These are phyloP conservation scores for Uropetala carovei DNA, from an alignment of 2,888 invertebrate genomes.

Conservation along the genomic window DNA sequence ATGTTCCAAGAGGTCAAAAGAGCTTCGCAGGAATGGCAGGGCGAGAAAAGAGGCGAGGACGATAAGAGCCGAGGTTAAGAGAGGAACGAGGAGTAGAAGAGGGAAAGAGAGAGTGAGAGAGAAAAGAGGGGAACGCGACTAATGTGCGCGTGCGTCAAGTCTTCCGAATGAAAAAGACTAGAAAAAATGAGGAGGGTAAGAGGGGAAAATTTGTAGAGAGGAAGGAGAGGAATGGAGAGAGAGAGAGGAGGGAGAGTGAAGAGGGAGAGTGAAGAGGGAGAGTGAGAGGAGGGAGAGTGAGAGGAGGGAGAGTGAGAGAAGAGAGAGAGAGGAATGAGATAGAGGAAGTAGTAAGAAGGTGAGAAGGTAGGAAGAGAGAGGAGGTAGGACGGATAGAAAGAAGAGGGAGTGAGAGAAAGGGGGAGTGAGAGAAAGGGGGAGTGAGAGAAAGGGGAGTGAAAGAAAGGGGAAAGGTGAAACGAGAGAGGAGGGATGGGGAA, in stretches of 20 bases:
- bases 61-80: not conserved
- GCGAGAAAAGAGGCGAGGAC: not conserved
- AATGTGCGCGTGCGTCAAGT: not conserved
- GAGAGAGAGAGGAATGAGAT: no score
- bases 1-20: slow-evolving; percentile 24
- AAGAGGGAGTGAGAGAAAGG: no score
- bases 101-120: not conserved
- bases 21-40: not conserved
- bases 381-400: no score
- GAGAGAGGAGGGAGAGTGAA: no score
- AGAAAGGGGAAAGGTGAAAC: no score
- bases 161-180: slow-evolving; percentile 15
- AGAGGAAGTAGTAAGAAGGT: no score
- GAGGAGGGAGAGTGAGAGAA: no score
- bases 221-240: not conserved
- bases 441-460: no score
- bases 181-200: not conserved
- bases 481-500: not conserved
- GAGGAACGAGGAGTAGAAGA: not conserved
- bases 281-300: no score
- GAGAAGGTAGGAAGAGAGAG: no score
- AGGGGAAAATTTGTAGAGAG: not conserved
- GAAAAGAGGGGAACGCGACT: not conserved
- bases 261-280: no score
- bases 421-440: no score